These are phyloP conservation scores for Xylota segnis DNA, from an alignment of 2,888 invertebrate species.

Conservation along the genomic window DNA sequence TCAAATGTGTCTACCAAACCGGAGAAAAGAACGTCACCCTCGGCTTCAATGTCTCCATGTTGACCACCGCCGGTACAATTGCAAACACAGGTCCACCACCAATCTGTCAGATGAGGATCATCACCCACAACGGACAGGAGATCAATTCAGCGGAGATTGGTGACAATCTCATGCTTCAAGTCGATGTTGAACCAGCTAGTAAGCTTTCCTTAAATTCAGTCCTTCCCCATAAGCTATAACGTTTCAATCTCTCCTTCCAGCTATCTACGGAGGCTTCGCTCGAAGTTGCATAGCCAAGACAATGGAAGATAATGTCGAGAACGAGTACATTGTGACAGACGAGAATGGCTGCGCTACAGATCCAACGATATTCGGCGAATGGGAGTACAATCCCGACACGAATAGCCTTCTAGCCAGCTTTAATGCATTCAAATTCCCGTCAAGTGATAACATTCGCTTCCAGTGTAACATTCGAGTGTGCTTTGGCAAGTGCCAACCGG, in stretches of 20 bases:
- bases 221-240: neutral
- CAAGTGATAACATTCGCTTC: slow-evolving; percentile 96
- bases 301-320: slow-evolving; percentile 94
- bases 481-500: slow-evolving; percentile 97
- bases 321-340: slow-evolving; percentile 96
- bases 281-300: slow-evolving; percentile 97
- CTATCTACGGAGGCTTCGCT: slow-evolving; percentile 97
- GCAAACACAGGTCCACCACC: slow-evolving; percentile 98
- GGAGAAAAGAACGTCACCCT: slow-evolving; percentile 96
- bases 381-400: slow-evolving; percentile 94
- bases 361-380: slow-evolving; percentile 96
- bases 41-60: slow-evolving; percentile 97
- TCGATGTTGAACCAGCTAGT: slow-evolving; percentile 92
- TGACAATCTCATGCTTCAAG: slow-evolving; percentile 93
- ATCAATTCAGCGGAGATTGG: slow-evolving; percentile 97
- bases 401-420: slow-evolving; percentile 94
- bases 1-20: slow-evolving; percentile 97
- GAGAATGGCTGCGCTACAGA: slow-evolving; percentile 97
- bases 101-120: slow-evolving; percentile 95
- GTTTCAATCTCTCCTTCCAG: slow-evolving; percentile 82
- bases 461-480: slow-evolving; percentile 98
- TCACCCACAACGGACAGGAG: slow-evolving; percentile 93
- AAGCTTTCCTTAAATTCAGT: slow-evolving; percentile 81
- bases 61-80: slow-evolving; percentile 97
- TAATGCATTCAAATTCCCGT: slow-evolving; percentile 97